Evolutionary conservation across 2,797 vertebrate species (phyloP).

Genomic region (Poecilia picta): DNA sequence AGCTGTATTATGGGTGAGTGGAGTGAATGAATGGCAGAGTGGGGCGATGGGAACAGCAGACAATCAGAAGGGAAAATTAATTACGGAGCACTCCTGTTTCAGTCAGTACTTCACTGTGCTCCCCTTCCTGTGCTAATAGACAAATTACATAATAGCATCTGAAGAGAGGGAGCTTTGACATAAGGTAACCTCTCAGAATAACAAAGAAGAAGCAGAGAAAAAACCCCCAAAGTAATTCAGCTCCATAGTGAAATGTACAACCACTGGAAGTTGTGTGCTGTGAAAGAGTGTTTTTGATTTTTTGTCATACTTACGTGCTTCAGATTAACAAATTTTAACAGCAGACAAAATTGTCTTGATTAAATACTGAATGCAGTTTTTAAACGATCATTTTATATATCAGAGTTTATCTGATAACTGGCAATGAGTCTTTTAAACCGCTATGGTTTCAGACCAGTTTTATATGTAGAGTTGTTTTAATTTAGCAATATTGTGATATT

Average conservation of each 20-base stretch:
- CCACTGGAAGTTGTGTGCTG: constrained; percentile 10
- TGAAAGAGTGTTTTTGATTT: neutral
- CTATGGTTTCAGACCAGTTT: neutral
- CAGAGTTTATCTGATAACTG: neutral
- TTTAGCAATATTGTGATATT: neutral
- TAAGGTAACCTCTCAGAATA: constrained; percentile 44
- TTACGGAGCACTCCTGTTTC: constrained; percentile 58
- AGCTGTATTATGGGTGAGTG: constrained; percentile 5
- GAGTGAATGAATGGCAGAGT: constrained; percentile 47
- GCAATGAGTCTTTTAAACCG: neutral
- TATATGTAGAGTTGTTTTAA: neutral
- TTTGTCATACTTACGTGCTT: neutral
- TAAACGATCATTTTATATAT: neutral
- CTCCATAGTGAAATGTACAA: constrained; percentile 32
- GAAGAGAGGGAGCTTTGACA: constrained; percentile 44
- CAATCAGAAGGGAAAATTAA: constrained; percentile 58
- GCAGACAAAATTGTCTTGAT: neutral
- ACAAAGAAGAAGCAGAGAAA: constrained; percentile 41
- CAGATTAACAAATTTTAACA: neutral
- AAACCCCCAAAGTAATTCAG: constrained; percentile 25
- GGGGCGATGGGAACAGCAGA: constrained; percentile 41
- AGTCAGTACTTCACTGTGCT: constrained; percentile 62
- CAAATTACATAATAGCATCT: constrained; percentile 63
- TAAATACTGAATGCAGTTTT: neutral
- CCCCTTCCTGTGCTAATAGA: constrained; percentile 62